Conservation (phyloP, 2,888 invertebrate genomes). For the Pristionchus mayeri region DNA sequence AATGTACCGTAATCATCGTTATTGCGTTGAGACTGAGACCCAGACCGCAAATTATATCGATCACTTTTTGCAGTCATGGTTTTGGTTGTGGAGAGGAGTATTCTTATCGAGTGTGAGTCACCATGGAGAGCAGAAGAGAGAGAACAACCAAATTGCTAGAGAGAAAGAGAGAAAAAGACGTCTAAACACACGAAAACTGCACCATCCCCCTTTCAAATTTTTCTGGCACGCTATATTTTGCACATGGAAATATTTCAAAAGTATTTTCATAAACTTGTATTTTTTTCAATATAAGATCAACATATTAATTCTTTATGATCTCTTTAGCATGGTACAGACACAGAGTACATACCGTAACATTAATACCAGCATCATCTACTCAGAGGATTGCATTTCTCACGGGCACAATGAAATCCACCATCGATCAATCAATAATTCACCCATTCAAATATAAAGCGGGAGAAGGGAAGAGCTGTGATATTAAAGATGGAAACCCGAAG, state of each 20-base stretch:
- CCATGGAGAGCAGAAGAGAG: not conserved
- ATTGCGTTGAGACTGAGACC: not conserved
- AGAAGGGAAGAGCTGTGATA: constrained; percentile 16
- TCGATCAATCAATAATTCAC: constrained; percentile 15
- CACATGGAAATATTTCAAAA: not conserved
- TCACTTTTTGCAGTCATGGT: constrained; percentile 15
- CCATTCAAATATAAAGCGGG: constrained; percentile 26
- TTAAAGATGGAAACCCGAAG: not conserved
- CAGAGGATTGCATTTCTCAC: constrained; percentile 32
- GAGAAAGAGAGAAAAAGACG: not conserved
- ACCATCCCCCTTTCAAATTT: not conserved
- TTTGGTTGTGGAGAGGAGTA: not conserved
- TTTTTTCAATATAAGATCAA: not conserved
- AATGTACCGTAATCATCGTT: not conserved
- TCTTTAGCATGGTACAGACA: not conserved
- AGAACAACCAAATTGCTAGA: too few relatives aligned
- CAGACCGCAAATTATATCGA: constrained; percentile 29
- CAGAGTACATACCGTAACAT: constrained; percentile 7
- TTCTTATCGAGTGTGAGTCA: constrained; percentile 41
- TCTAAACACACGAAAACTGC: not conserved
- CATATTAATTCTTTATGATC: not conserved
- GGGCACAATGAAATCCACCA: not conserved
- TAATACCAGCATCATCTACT: constrained; percentile 29
- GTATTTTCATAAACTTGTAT: not conserved
- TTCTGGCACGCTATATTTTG: too few relatives aligned